phyloP scores from a whole-genome alignment of 2,888 invertebrate genomes.

The Tinea semifulvella region DNA sequence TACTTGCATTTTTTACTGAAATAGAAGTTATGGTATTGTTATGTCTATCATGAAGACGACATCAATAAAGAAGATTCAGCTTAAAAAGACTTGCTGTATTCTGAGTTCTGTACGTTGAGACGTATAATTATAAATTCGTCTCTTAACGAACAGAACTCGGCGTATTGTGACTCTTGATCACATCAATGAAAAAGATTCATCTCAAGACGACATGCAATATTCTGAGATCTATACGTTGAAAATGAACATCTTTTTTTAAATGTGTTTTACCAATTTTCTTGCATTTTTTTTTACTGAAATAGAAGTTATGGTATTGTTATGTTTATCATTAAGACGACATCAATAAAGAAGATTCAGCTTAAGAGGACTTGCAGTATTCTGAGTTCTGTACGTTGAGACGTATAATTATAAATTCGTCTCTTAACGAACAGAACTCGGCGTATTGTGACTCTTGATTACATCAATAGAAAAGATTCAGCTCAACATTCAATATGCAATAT shows the following conservation, averaged over 20 bases:
- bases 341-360: background rate
- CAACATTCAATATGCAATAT: too few relatives aligned
- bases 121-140: background rate
- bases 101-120: background rate
- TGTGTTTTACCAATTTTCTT: too few relatives aligned
- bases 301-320: too few relatives aligned
- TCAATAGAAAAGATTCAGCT: too few relatives aligned
- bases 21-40: too few relatives aligned
- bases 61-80: background rate
- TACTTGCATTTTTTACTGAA: too few relatives aligned
- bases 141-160: background rate
- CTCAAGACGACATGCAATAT: background rate
- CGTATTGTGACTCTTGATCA: background rate
- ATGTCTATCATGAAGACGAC: too few relatives aligned
- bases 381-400: background rate
- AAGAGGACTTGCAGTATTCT: background rate
- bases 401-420: background rate
- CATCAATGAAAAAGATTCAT: background rate
- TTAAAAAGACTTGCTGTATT: background rate
- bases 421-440: background rate
- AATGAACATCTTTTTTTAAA: too few relatives aligned
- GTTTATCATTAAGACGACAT: too few relatives aligned
- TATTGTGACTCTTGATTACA: too few relatives aligned
- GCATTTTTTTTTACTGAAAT: too few relatives aligned
- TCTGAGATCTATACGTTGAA: background rate